These are phyloP conservation scores for Enteromius thamalakanensis DNA, from an alignment of 2,797 vertebrate genomes.

Conservation along the genomic window DNA sequence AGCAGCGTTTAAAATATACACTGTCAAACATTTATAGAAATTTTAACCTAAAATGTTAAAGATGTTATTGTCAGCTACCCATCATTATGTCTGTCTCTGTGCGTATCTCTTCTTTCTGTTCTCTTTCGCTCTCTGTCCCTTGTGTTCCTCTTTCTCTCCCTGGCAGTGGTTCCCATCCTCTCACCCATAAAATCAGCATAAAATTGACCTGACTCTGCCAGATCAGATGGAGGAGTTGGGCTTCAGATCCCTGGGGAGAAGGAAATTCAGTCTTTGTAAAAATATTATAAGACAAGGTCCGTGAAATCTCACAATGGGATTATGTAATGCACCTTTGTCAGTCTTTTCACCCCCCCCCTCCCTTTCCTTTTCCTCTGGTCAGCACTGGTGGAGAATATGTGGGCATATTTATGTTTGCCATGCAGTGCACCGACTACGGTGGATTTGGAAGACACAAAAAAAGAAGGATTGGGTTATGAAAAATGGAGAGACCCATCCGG, in stretches of 20 bases:
- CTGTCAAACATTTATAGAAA: neutral
- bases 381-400: constrained; percentile 35
- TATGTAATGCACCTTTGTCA: constrained; percentile 76
- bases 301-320: constrained; percentile 80
- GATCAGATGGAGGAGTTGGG: constrained; percentile 70
- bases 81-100: neutral
- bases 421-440: neutral
- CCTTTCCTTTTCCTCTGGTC: constrained; percentile 35
- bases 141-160: constrained; percentile 52
- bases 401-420: constrained; percentile 4
- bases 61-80: neutral
- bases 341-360: constrained; percentile 17
- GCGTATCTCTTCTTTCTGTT: neutral
- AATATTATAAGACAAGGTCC: constrained; percentile 75
- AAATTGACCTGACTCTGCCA: constrained; percentile 80
- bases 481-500: neutral
- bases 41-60: neutral
- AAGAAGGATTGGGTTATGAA: neutral
- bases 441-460: neutral
- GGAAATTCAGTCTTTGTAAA: constrained; percentile 68
- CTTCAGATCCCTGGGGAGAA: constrained; percentile 70
- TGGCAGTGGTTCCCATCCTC: constrained; percentile 75
- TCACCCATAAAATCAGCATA: constrained; percentile 86
- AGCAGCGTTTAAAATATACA: neutral
- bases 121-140: constrained; percentile 22